Evolutionary conservation across 2,888 invertebrate genomes (phyloP).

Genomic region (Julus scanicus): DNA sequence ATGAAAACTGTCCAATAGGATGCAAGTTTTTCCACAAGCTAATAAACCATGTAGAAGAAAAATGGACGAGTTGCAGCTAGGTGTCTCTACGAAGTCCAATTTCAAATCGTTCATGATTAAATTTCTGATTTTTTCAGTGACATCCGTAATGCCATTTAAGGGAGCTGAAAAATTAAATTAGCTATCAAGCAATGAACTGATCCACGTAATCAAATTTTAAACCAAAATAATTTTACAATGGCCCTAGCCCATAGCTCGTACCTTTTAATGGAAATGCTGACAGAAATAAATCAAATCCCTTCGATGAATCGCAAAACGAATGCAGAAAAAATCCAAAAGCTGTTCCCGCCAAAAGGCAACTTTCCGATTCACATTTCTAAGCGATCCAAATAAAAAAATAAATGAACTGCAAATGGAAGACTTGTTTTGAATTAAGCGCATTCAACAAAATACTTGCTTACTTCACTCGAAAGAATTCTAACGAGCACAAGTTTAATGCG

Average conservation of each 20-base stretch:
- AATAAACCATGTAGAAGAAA: constrained; percentile 56
- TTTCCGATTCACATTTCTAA: constrained; percentile 23
- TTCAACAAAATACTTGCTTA: background rate
- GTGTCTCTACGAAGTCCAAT: background rate
- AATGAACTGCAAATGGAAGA: background rate
- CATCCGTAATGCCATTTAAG: background rate
- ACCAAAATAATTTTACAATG: too few species aligned
- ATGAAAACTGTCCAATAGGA: background rate
- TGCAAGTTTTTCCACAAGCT: constrained; percentile 49
- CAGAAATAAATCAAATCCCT: background rate
- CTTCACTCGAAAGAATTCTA: background rate
- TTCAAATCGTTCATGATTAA: background rate
- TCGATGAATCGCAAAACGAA: background rate
- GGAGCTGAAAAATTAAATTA: background rate
- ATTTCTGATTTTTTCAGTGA: background rate
- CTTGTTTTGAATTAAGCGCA: too few species aligned
- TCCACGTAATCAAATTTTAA: background rate
- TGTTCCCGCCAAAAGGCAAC: constrained; percentile 37
- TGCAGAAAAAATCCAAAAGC: constrained; percentile 53
- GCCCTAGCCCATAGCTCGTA: background rate
- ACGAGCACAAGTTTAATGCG: background rate
- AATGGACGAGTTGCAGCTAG: background rate
- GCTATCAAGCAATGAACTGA: background rate
- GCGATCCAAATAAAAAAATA: background rate
- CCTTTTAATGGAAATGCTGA: background rate